Evolutionary conservation across 2,888 invertebrate species (phyloP).

Genomic region (Spisula subtruncata): DNA sequence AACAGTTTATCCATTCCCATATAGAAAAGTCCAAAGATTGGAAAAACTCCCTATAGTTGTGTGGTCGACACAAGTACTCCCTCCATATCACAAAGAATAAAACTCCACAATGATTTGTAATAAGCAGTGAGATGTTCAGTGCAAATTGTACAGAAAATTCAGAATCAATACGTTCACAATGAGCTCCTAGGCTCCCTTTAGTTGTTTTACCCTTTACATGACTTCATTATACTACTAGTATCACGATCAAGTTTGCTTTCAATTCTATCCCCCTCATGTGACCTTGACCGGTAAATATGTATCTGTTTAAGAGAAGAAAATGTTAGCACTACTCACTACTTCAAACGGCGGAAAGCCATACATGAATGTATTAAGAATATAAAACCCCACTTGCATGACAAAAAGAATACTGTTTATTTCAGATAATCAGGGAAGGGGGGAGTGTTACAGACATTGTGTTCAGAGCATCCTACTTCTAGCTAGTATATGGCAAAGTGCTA

Average conservation of each 20-base stretch:
- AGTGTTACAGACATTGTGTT: neutral
- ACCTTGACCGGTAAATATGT: neutral
- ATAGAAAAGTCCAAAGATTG: slow-evolving; percentile 4
- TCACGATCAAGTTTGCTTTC: neutral
- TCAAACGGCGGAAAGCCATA: neutral
- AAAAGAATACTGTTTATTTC: neutral
- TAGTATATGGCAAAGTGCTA: neutral
- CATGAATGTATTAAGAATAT: neutral
- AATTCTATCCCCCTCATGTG: neutral
- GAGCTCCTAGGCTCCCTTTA: neutral
- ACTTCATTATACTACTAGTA: neutral
- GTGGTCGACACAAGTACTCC: neutral
- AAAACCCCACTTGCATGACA: neutral
- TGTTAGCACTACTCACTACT: neutral
- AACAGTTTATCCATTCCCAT: slow-evolving; percentile 23
- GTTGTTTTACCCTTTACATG: neutral
- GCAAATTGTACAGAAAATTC: neutral
- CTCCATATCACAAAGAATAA: neutral
- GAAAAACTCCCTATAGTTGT: slow-evolving; percentile 1
- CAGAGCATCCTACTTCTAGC: neutral
- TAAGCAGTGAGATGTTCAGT: neutral
- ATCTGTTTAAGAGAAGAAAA: neutral
- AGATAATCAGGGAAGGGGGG: neutral
- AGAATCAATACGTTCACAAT: slow-evolving; percentile 26
- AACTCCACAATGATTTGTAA: slow-evolving; percentile 27